Conservation (phyloP, 1,140 invertebrate genomes). For the Luehdorfia chinensis region DNA sequence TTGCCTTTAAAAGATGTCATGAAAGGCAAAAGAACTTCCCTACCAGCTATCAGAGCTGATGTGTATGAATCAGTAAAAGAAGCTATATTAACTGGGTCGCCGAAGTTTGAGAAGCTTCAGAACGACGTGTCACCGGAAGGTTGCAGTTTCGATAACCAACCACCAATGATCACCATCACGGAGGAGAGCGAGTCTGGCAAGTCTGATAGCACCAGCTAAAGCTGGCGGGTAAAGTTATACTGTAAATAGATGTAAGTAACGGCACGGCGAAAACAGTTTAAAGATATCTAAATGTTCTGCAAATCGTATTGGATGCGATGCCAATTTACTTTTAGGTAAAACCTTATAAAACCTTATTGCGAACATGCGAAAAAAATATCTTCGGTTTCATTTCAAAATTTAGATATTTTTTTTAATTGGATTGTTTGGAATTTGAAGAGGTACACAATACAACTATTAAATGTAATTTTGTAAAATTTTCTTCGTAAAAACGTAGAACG, state of each 20-base stretch:
- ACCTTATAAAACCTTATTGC: not conserved
- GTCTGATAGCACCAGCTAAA: conserved; percentile 70
- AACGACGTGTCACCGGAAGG: conserved; percentile 68
- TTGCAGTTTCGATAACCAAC: conserved; percentile 46
- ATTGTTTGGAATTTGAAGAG: too few species aligned
- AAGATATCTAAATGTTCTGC: too few species aligned
- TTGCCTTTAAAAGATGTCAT: conserved; percentile 38
- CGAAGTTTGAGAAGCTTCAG: conserved; percentile 69
- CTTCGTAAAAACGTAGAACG: conserved; percentile 1
- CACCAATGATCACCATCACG: conserved; percentile 73
- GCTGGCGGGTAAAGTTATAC: conserved; percentile 30
- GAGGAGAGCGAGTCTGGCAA: conserved; percentile 66
- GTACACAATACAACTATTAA: too few species aligned
- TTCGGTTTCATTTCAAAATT: not conserved
- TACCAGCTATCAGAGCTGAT: conserved; percentile 65
- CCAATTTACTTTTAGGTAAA: not conserved
- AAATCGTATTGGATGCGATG: too few species aligned
- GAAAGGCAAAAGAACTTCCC: conserved; percentile 62
- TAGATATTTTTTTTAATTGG: not conserved
- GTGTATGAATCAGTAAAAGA: conserved; percentile 68
- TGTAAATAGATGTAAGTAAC: conserved; percentile 53
- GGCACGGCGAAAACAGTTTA: conserved; percentile 17
- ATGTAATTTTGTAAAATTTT: conserved; percentile 36
- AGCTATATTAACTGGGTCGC: conserved; percentile 53
- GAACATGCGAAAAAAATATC: not conserved